Evolutionary conservation across 2,888 invertebrate species (phyloP), one percentile per base, ranked within the genome.

Genomic region (Corbicula japonica): DNA sequence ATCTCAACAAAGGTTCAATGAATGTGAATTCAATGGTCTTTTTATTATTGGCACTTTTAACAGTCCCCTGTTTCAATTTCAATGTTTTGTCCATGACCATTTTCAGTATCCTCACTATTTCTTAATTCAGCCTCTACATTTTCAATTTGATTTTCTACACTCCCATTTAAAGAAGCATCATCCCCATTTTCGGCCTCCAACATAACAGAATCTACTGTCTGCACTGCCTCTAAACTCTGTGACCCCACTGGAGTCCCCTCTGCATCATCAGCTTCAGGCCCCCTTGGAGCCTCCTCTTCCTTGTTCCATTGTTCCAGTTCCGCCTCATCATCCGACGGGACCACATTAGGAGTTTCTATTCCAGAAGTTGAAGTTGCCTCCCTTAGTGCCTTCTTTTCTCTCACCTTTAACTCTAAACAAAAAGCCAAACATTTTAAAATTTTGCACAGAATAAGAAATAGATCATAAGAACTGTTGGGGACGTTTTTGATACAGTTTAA

Each of bases 221-320:
- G 76, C 50, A 74, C 76, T 26, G 41, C 79, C 30, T 83, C 83
- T n/a, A n/a, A n/a, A n/a, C n/a, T n/a, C n/a, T n/a, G n/a, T n/a
- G n/a, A n/a, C n/a, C n/a, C n/a, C n/a, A n/a, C 50, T 50, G 50
- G 8, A 50, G 10, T 32, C 35, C 35, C 60, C 38, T 73, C 73
- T 26, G 21, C 35, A 10, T 78, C 78, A 56, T 76, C 76, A 21
- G 41, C 79, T 32, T 83, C 83, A 23, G 50, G 61, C 32, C 73
- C 70, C 28, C 82, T 56, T 5, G 69, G 76, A 21, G 38, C 80
- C 48, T 74, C 74, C 0, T 50, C 52, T 23, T 66, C 79, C 8
- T 74, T 66, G 34, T 71, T 76, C 79, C 83, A 79, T 48, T 83
- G 69, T 38, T 70, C 73, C n/a, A 79, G 18, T 30, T 83, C 80